Conservation (phyloP, 1,140 invertebrate genomes). For the Lethrus apterus region DNA sequence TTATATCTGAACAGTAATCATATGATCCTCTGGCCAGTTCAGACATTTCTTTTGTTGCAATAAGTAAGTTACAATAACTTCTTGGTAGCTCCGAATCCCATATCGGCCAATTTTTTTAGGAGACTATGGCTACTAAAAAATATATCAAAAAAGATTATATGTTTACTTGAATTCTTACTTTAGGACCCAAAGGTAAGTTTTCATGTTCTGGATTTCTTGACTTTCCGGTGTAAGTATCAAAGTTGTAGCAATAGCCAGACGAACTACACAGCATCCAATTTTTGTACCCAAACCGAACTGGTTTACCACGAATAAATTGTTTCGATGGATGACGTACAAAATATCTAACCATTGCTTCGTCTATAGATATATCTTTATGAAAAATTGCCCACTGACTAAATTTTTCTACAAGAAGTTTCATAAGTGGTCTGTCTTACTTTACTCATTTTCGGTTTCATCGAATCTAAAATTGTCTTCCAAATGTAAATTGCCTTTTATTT, state of each 20-base stretch:
- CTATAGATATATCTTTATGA: slow-evolving; percentile 6
- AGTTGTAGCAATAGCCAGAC: slow-evolving; percentile 27
- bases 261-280: slow-evolving; percentile 29
- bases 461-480: slow-evolving; percentile 14
- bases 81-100: neutral
- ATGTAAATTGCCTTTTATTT: slow-evolving; percentile 33
- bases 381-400: slow-evolving; percentile 10
- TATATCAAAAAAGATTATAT: neutral
- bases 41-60: neutral
- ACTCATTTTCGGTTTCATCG: slow-evolving; percentile 10
- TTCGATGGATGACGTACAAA: slow-evolving; percentile 17
- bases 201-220: neutral
- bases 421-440: slow-evolving; percentile 10
- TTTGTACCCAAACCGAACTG: slow-evolving; percentile 31
- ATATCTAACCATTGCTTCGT: slow-evolving; percentile 13
- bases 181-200: neutral
- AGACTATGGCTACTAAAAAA: neutral
- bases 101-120: neutral
- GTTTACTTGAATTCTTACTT: neutral
- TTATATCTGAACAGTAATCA: neutral
- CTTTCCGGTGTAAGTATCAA: slow-evolving; percentile 20
- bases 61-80: neutral
- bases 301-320: slow-evolving; percentile 20
- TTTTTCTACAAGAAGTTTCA: slow-evolving; percentile 2
- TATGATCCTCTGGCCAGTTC: neutral